Percentiles rank a stretch among this genome's conserved stretches.
Evolutionary conservation across 2,113 vertebrate genomes (phyloP).

Genomic region (Thunnus maccoyii): DNA sequence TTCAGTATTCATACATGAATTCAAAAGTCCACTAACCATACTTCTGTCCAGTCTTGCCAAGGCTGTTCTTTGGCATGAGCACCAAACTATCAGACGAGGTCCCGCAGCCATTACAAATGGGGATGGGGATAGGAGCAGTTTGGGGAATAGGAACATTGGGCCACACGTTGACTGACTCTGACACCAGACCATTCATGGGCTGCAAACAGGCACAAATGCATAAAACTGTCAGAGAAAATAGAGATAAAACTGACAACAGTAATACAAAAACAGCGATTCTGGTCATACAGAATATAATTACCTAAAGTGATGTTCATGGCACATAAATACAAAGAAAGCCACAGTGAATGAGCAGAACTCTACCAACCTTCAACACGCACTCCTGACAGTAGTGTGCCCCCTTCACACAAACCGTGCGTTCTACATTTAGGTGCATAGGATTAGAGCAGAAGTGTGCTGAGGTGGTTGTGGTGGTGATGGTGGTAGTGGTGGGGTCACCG

Average conservation of each 20-base stretch:
- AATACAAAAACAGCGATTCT: neutral
- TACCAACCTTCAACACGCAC: slow-evolving; percentile 95
- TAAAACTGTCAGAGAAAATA: neutral
- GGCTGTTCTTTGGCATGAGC: slow-evolving; percentile 85
- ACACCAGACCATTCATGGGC: slow-evolving; percentile 87
- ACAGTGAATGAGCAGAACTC: slow-evolving; percentile 44
- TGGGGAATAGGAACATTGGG: slow-evolving; percentile 89
- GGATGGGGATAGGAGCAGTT: slow-evolving; percentile 85
- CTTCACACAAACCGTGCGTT: slow-evolving; percentile 90
- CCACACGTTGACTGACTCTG: slow-evolving; percentile 91
- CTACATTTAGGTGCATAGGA: slow-evolving; percentile 91
- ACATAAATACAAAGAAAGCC: slow-evolving; percentile 21
- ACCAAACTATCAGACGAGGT: slow-evolving; percentile 87
- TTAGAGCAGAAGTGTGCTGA: slow-evolving; percentile 90
- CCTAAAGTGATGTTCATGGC: slow-evolving; percentile 10
- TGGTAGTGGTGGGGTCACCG: slow-evolving; percentile 76
- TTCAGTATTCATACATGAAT: neutral
- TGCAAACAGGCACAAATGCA: slow-evolving; percentile 66
- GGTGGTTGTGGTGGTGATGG: slow-evolving; percentile 83
- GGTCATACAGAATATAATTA: slow-evolving; percentile 11
- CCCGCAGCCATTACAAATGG: slow-evolving; percentile 95
- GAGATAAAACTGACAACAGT: neutral
- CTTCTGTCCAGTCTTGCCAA: slow-evolving; percentile 89
- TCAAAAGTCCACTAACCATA: slow-evolving; percentile 86
- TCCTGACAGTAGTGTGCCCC: slow-evolving; percentile 93